phyloP scores from a whole-genome alignment of 2,797 vertebrate genomes.

The Hippoglossus hippoglossus region DNA sequence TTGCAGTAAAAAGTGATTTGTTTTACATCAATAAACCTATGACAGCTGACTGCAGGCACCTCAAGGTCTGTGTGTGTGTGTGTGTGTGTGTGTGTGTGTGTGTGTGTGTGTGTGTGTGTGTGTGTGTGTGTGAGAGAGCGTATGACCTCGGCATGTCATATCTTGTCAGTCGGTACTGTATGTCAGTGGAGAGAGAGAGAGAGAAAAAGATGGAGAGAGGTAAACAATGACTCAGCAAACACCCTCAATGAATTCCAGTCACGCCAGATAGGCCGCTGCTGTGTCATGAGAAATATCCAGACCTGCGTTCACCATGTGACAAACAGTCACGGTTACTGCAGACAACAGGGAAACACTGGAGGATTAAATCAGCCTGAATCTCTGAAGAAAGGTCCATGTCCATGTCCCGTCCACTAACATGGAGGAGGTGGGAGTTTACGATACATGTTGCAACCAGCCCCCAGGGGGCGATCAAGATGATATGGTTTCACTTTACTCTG shows the following conservation, averaged over 20 bases:
- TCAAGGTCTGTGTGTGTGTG: slow-evolving; percentile 41
- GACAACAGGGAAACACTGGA: neutral
- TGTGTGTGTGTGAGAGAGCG: neutral
- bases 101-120: slow-evolving; percentile 26
- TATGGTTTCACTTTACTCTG: no score
- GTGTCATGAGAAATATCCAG: slow-evolving; percentile 69
- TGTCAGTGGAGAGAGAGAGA: slow-evolving; percentile 39
- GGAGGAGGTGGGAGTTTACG: no score
- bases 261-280: slow-evolving; percentile 71
- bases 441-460: no score
- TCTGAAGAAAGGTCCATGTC: no score
- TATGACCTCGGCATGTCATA: slow-evolving; percentile 62
- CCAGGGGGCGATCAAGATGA: no score
- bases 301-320: slow-evolving; percentile 25
- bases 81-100: slow-evolving; percentile 4
- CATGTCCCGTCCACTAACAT: neutral
- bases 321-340: neutral
- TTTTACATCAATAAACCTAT: slow-evolving; percentile 44
- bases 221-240: slow-evolving; percentile 80
- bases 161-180: slow-evolving; percentile 68
- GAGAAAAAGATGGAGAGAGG: slow-evolving; percentile 5
- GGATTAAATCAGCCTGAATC: neutral
- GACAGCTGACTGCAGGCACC: slow-evolving; percentile 42
- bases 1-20: slow-evolving; percentile 19
- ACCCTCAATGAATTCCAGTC: slow-evolving; percentile 74